phyloP scores from a whole-genome alignment of 2,113 vertebrate species.

The Pseudois nayaur region DNA sequence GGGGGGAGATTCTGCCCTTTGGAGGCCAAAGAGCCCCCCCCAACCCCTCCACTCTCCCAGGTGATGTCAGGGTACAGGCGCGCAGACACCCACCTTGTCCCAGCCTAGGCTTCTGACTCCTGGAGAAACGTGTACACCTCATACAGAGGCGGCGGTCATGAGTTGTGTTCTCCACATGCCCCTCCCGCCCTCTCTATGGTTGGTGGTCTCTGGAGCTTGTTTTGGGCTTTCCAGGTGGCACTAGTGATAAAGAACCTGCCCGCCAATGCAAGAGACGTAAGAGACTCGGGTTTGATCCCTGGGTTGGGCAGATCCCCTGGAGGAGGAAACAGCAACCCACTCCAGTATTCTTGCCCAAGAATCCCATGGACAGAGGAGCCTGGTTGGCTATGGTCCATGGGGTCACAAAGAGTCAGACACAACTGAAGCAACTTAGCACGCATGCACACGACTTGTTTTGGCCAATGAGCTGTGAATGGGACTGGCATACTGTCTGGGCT shows the following conservation, averaged over 20 bases:
- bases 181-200: not conserved
- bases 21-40: not conserved
- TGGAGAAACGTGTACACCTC: rapidly evolving
- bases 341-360: not conserved
- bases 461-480: not conserved
- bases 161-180: not conserved
- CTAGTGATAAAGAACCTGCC: not conserved
- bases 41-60: not conserved
- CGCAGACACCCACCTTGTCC: not conserved
- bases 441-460: not conserved
- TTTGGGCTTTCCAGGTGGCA: not conserved
- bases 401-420: not conserved
- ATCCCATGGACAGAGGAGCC: not conserved
- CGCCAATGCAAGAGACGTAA: not conserved
- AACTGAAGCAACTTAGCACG: not conserved
- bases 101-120: not conserved
- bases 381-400: not conserved
- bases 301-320: not conserved
- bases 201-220: not conserved
- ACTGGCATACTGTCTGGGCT: not conserved
- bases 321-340: not conserved
- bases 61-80: not conserved
- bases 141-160: rapidly evolving
- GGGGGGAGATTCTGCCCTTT: not conserved
- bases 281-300: not conserved